phyloP scores from a whole-genome alignment of 2,113 vertebrate genomes.

The Carassius auratus region DNA sequence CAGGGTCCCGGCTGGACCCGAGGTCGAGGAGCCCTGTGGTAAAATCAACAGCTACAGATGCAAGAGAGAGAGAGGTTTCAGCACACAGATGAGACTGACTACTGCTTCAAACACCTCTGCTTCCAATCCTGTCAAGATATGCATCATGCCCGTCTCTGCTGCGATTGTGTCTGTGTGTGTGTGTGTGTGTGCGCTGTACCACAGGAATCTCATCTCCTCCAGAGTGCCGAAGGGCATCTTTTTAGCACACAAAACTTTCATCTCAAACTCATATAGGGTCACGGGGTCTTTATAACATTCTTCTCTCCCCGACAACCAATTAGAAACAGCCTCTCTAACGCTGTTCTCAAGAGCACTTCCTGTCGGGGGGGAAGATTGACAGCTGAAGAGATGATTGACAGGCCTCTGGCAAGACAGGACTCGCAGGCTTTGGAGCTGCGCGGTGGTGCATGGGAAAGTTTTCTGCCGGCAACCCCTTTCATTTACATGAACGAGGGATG shows the following conservation, averaged over 20 bases:
- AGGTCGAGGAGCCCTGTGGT: slow-evolving; percentile 66
- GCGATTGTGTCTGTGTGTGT: slow-evolving; percentile 38
- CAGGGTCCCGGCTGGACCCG: slow-evolving; percentile 63
- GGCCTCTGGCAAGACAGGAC: slow-evolving; percentile 46
- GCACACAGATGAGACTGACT: slow-evolving; percentile 47
- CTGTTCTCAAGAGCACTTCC: slow-evolving; percentile 52
- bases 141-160: slow-evolving; percentile 67
- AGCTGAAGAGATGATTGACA: slow-evolving; percentile 47
- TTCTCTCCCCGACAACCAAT: slow-evolving; percentile 40
- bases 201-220: slow-evolving; percentile 60
- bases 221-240: slow-evolving; percentile 62
- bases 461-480: slow-evolving; percentile 21
- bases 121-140: slow-evolving; percentile 64
- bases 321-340: slow-evolving; percentile 44
- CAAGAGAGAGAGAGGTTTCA: slow-evolving; percentile 29
- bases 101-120: slow-evolving; percentile 58
- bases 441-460: slow-evolving; percentile 39
- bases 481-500: slow-evolving; percentile 48
- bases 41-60: slow-evolving; percentile 73
- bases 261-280: slow-evolving; percentile 43
- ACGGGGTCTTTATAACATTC: slow-evolving; percentile 37
- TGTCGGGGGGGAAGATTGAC: slow-evolving; percentile 47
- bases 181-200: slow-evolving; percentile 54
- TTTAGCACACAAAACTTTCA: slow-evolving; percentile 49
- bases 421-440: slow-evolving; percentile 32